Evolutionary conservation across 2,888 invertebrate species (phyloP).

Genomic region (Lycia hirtaria): DNA sequence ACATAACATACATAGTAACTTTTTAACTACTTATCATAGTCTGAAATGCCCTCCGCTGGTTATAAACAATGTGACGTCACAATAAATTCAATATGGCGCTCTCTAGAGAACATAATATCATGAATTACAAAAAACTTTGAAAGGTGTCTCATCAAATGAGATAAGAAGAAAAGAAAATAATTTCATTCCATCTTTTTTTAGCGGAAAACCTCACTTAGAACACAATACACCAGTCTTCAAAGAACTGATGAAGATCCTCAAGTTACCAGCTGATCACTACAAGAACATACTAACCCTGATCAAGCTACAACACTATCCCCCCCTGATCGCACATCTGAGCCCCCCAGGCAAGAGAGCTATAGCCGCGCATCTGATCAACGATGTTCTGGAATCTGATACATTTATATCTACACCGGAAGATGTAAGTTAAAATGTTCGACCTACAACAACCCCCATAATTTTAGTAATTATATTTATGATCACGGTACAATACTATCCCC

Average conservation of each 20-base stretch:
- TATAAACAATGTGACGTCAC: no score
- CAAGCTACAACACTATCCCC: slow-evolving; percentile 94
- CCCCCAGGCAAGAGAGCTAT: slow-evolving; percentile 94
- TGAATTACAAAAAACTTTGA: no score
- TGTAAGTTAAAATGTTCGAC: slow-evolving; percentile 79
- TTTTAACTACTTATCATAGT: no score
- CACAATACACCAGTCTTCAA: slow-evolving; percentile 94
- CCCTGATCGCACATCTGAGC: slow-evolving; percentile 94
- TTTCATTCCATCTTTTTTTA: slow-evolving; percentile 54
- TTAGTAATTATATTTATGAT: no score
- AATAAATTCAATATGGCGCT: no score
- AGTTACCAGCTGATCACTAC: slow-evolving; percentile 97
- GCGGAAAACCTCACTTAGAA: slow-evolving; percentile 86
- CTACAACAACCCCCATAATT: no score
- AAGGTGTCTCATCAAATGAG: no score
- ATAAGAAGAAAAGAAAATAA: background rate
- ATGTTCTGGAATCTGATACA: slow-evolving; percentile 96
- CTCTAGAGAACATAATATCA: no score
- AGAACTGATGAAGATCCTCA: slow-evolving; percentile 96
- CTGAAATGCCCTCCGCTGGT: no score
- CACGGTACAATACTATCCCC: background rate
- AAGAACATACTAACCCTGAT: slow-evolving; percentile 95
- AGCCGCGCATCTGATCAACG: slow-evolving; percentile 95
- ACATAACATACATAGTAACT: no score
- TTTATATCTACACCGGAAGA: slow-evolving; percentile 94